These are phyloP conservation scores for Pelmatolapia mariae DNA, from an alignment of 2,113 vertebrate species.

Conservation along the genomic window DNA sequence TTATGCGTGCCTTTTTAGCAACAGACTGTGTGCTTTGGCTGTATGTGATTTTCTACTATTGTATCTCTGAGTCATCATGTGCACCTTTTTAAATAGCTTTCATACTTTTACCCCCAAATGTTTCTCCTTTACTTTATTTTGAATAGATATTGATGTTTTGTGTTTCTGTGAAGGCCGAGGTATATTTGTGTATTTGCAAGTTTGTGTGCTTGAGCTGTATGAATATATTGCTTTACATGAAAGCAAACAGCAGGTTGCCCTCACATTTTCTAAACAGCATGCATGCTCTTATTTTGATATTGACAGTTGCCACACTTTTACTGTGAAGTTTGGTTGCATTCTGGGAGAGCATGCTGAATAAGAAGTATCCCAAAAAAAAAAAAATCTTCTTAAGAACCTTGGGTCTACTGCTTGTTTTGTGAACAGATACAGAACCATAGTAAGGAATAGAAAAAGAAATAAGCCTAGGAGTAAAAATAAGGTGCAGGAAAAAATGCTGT, in stretches of 20 bases:
- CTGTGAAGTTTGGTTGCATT: not conserved
- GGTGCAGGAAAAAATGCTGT: not conserved
- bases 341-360: not conserved
- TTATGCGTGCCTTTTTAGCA: not conserved
- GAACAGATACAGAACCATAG: not conserved
- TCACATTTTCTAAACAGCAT: not conserved
- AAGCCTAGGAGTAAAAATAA: not conserved
- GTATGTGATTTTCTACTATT: not conserved
- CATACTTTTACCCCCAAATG: not conserved
- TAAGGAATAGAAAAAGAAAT: not conserved
- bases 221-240: not conserved
- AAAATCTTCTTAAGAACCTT: not conserved
- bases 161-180: not conserved
- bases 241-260: not conserved
- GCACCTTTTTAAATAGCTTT: not conserved
- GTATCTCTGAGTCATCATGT: not conserved
- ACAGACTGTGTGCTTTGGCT: not conserved
- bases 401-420: not conserved
- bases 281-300: constrained; percentile 1
- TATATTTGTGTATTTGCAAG: not conserved
- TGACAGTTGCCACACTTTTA: not conserved
- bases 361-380: not conserved
- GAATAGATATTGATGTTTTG: not conserved
- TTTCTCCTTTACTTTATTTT: not conserved
- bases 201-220: not conserved